Evolutionary conservation across 2,888 invertebrate species (phyloP).

Genomic region (Chymomyza fuscimana): DNA sequence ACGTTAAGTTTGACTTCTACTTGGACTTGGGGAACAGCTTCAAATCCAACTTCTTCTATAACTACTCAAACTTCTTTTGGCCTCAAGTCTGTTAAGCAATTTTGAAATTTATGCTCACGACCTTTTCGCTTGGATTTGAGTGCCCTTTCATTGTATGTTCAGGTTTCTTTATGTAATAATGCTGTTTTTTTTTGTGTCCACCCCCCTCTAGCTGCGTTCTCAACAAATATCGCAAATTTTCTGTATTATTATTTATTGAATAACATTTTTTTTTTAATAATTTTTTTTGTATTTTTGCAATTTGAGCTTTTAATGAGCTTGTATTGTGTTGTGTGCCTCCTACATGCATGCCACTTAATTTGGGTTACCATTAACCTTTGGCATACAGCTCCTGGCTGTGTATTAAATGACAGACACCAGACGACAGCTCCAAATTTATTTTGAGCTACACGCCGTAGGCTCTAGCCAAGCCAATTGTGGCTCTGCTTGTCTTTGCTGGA

Average conservation of each 20-base stretch:
- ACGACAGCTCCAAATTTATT: background rate
- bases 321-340: background rate
- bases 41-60: background rate
- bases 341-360: background rate
- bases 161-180: conserved; percentile 7
- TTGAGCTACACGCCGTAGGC: background rate
- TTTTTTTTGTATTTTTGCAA: conserved; percentile 20
- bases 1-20: background rate
- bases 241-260: conserved; percentile 18
- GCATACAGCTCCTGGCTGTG: background rate
- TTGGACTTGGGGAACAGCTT: background rate
- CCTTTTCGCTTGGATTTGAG: conserved; percentile 49
- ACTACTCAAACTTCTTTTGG: conserved; percentile 37
- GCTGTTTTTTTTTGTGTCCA: background rate
- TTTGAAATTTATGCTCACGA: conserved; percentile 71
- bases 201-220: background rate
- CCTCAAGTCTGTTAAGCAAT: background rate
- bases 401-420: background rate
- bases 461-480: background rate
- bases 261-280: conserved; percentile 11
- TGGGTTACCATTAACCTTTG: background rate
- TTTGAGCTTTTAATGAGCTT: background rate
- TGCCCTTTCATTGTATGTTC: conserved; percentile 28
- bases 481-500: background rate
- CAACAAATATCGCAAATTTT: background rate